A percentile compares a stretch with the other conserved stretches of the same genome.
These are phyloP conservation scores for Drosophila quinaria DNA, from an alignment of 2,888 invertebrate species.

Conservation along the genomic window DNA sequence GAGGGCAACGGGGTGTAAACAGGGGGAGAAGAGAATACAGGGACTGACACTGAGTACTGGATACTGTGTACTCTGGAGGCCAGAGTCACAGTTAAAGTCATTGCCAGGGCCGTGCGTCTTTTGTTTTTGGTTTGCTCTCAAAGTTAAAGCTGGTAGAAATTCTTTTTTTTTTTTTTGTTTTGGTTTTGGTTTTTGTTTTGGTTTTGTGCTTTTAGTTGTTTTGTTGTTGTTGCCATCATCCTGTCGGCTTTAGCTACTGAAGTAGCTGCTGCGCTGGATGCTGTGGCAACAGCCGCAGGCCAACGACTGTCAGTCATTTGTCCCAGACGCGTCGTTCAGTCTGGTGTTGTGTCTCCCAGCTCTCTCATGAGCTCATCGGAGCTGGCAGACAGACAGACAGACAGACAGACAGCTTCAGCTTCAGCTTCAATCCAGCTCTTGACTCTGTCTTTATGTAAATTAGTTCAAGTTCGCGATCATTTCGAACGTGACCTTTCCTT, in stretches of 20 bases:
- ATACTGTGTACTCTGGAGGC: constrained; percentile 13
- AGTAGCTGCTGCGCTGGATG: constrained; percentile 77
- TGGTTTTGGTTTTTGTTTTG: constrained; percentile 24
- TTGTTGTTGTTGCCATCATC: constrained; percentile 55
- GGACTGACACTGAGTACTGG: constrained; percentile 7
- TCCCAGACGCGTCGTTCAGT: constrained; percentile 70
- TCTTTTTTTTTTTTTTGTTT: constrained; percentile 27
- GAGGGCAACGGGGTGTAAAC: background rate
- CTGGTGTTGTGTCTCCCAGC: constrained; percentile 30
- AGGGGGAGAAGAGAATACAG: constrained; percentile 5
- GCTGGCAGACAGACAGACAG: background rate
- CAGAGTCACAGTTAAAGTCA: constrained; percentile 41
- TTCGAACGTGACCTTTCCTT: constrained; percentile 54
- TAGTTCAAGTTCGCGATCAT: constrained; percentile 70
- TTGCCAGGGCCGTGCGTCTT: constrained; percentile 53
- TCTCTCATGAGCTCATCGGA: constrained; percentile 28
- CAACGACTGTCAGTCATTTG: constrained; percentile 72
- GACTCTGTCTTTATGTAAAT: constrained; percentile 74
- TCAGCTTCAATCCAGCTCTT: constrained; percentile 25
- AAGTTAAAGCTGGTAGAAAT: constrained; percentile 38
- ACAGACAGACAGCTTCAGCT: constrained; percentile 12
- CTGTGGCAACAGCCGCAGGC: constrained; percentile 62
- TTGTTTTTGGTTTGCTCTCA: constrained; percentile 57
- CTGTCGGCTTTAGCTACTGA: constrained; percentile 83
- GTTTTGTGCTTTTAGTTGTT: background rate